These are phyloP conservation scores for Epinephelus lanceolatus DNA, from an alignment of 2,113 vertebrate genomes.

Conservation along the genomic window DNA sequence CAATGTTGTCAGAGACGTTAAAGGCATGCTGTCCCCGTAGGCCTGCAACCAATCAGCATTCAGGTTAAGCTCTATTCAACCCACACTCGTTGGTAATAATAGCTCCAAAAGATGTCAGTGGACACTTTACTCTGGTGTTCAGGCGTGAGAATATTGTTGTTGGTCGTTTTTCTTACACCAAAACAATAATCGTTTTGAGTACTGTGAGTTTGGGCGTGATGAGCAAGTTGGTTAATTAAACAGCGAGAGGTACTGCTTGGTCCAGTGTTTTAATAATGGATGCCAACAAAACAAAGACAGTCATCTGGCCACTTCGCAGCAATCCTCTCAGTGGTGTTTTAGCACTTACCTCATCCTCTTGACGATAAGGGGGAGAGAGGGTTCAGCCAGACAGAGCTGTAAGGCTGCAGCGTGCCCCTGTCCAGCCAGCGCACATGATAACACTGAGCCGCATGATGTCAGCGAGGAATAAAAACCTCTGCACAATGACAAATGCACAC, in stretches of 20 bases:
- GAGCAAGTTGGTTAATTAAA: conserved; percentile 56
- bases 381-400: conserved; percentile 54
- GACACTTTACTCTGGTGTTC: conserved; percentile 36
- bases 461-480: conserved; percentile 72
- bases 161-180: background rate
- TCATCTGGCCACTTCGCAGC: conserved; percentile 46
- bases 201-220: conserved; percentile 18
- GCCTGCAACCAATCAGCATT: conserved; percentile 55
- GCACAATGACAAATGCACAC: conserved; percentile 74
- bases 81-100: conserved; percentile 58
- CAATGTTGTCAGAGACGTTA: conserved; percentile 34
- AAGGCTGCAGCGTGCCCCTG: conserved; percentile 45
- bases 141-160: conserved; percentile 27
- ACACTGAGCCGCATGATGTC: conserved; percentile 61
- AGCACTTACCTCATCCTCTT: conserved; percentile 73
- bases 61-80: conserved; percentile 42
- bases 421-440: conserved; percentile 40
- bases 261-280: conserved; percentile 54
- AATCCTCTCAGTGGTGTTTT: conserved; percentile 54
- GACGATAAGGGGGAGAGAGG: conserved; percentile 49
- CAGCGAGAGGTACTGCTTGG: conserved; percentile 18
- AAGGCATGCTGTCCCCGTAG: conserved; percentile 42
- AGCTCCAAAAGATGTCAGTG: conserved; percentile 37
- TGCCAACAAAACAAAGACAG: conserved; percentile 55
- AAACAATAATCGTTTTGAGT: background rate